phyloP scores from a whole-genome alignment of 2,888 invertebrate species.

The Rhaphigaster nebulosa region DNA sequence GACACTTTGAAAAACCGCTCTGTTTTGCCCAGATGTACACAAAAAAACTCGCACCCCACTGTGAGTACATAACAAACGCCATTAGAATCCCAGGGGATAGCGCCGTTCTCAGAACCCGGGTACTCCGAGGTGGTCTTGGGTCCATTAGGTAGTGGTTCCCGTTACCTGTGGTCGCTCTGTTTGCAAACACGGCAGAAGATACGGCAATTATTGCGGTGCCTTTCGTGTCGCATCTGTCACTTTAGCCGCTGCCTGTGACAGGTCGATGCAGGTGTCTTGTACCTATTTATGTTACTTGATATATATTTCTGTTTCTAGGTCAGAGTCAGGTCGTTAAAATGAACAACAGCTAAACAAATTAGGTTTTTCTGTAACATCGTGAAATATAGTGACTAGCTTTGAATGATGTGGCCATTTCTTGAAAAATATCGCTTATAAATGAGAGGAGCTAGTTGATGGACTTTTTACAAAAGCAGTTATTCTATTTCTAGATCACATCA shows the following conservation, averaged over 20 bases:
- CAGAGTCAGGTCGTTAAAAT: background rate
- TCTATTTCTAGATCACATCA: too few species aligned
- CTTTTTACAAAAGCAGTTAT: too few species aligned
- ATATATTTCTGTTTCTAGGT: background rate
- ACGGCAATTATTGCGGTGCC: slow-evolving; percentile 24
- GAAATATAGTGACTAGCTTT: background rate
- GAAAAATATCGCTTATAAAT: too few species aligned
- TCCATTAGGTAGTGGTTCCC: background rate
- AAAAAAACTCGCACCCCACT: background rate
- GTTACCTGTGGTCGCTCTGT: slow-evolving; percentile 9
- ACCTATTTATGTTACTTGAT: background rate
- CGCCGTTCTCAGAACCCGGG: background rate
- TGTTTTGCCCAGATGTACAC: background rate
- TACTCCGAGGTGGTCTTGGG: background rate
- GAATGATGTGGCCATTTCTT: too few species aligned
- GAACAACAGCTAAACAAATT: background rate
- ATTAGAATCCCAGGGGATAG: background rate
- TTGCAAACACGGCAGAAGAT: slow-evolving; percentile 34
- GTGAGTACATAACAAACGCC: background rate
- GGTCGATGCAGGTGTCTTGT: background rate
- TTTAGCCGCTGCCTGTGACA: background rate
- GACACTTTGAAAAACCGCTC: background rate
- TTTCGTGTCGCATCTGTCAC: slow-evolving; percentile 20
- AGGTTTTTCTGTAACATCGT: background rate
- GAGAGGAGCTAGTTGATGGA: too few species aligned